These are phyloP conservation scores for Galendromus occidentalis DNA, from an alignment of 1,140 invertebrate species.

Conservation along the genomic window DNA sequence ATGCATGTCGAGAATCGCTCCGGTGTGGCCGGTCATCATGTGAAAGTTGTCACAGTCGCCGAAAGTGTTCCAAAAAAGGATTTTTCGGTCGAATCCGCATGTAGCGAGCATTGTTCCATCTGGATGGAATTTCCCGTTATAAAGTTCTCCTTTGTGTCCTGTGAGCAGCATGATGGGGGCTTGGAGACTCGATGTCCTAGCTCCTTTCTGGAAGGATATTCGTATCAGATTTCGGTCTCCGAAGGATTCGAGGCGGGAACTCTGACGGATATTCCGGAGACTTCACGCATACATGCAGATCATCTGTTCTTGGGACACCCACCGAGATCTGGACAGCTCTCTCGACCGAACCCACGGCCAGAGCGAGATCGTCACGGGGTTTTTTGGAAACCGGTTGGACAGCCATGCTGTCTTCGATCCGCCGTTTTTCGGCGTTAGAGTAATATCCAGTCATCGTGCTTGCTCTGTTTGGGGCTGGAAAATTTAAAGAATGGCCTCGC, in stretches of 20 bases:
- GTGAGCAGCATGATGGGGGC: constrained; percentile 91
- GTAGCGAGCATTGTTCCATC: constrained; percentile 83
- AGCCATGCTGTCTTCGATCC: background rate
- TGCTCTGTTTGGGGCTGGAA: too few relatives aligned
- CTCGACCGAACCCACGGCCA: background rate
- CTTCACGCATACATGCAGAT: background rate
- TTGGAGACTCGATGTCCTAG: constrained; percentile 59
- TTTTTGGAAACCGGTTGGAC: background rate
- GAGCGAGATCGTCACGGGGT: background rate
- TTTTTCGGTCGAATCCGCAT: constrained; percentile 85
- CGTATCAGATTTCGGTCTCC: background rate
- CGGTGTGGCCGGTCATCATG: constrained; percentile 63
- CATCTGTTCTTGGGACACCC: background rate
- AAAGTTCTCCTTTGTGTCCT: constrained; percentile 92
- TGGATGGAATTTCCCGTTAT: constrained; percentile 78
- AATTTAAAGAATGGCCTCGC: too few relatives aligned
- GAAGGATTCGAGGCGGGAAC: background rate
- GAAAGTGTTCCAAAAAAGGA: constrained; percentile 92
- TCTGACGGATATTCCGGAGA: too few relatives aligned
- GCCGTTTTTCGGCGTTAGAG: background rate
- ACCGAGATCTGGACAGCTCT: background rate
- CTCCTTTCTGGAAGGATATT: constrained; percentile 3
- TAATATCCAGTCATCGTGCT: background rate
- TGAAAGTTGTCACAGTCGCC: constrained; percentile 95
- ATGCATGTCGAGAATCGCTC: constrained; percentile 86